phyloP scores from a whole-genome alignment of 2,797 vertebrate genomes.

The Furcifer pardalis region DNA sequence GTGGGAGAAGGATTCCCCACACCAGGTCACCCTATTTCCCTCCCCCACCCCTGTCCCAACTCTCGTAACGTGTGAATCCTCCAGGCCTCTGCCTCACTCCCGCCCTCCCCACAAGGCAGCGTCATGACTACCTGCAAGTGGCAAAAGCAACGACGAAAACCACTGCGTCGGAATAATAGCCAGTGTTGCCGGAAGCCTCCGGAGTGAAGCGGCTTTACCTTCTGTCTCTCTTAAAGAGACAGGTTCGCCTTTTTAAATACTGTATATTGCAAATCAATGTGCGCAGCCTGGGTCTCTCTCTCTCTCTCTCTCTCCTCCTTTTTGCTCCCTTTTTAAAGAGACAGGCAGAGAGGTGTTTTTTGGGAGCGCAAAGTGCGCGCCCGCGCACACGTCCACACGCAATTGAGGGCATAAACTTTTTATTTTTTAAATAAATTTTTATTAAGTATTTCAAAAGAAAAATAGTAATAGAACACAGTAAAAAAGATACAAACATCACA shows the following conservation, averaged over 20 bases:
- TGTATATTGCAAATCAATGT: background rate
- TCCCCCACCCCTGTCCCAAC: background rate
- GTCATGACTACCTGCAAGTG: background rate
- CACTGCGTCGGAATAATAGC: no score
- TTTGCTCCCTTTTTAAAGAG: slow-evolving; percentile 12
- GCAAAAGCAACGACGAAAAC: background rate
- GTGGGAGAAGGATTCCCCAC: background rate
- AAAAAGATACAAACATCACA: no score
- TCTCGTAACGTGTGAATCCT: background rate
- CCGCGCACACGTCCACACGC: no score
- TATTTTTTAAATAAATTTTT: no score
- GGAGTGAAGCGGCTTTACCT: background rate
- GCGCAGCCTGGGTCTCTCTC: background rate
- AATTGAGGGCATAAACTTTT: no score
- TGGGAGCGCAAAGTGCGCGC: background rate
- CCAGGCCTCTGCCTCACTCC: background rate
- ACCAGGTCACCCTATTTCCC: no score
- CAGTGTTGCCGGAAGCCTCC: slow-evolving; percentile 18
- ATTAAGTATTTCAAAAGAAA: no score
- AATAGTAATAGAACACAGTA: no score
- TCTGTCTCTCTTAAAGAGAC: slow-evolving; percentile 51
- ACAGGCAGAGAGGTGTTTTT: background rate
- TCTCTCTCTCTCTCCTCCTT: no score
- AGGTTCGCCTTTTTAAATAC: background rate
- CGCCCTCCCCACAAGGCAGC: background rate